Evolutionary conservation across 2,113 vertebrate genomes (phyloP).

Genomic region (Peromyscus maniculatus): DNA sequence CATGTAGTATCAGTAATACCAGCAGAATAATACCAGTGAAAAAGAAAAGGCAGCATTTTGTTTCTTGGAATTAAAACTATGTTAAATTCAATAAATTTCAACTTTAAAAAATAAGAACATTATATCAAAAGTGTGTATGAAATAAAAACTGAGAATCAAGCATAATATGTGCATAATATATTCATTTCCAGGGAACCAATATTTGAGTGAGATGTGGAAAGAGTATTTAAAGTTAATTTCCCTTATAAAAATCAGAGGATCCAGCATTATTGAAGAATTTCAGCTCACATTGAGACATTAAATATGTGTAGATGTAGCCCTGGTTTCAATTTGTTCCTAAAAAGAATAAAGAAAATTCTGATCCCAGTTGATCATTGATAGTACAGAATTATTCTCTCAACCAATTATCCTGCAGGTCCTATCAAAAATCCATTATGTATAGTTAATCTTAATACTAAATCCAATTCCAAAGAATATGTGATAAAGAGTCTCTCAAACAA

Average conservation of each 20-base stretch:
- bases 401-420: conserved; percentile 58
- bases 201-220: neutral
- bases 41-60: neutral
- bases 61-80: neutral
- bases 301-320: neutral
- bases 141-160: neutral
- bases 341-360: conserved; percentile 33
- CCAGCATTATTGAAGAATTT: conserved; percentile 29
- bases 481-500: conserved; percentile 75
- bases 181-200: neutral
- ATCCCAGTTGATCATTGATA: conserved; percentile 51
- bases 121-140: neutral
- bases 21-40: neutral
- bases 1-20: neutral
- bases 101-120: neutral
- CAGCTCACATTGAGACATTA: neutral
- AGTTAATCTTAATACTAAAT: conserved; percentile 72
- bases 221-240: conserved; percentile 12
- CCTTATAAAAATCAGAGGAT: neutral
- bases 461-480: conserved; percentile 71
- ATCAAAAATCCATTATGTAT: conserved; percentile 70
- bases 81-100: neutral
- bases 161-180: neutral
- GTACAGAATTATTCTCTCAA: conserved; percentile 54
- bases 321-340: conserved; percentile 54